phyloP scores from a whole-genome alignment of 2,113 vertebrate species.

The Oplegnathus fasciatus region DNA sequence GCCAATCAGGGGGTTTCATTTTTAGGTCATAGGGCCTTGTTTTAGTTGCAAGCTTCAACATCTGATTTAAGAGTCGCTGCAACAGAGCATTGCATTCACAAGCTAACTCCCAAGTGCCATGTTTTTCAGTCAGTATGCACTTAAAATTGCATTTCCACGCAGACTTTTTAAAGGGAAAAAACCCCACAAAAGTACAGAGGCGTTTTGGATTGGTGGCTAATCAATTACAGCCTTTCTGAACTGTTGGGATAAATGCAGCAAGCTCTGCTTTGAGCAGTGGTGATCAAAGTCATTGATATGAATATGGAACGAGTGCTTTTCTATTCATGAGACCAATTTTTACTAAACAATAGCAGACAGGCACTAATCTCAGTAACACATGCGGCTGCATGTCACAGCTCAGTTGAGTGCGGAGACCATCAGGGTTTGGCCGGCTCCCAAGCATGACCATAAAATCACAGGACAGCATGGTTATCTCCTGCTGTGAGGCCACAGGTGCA shows the following conservation, averaged over 20 bases:
- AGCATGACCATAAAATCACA: background rate
- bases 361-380: background rate
- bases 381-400: background rate
- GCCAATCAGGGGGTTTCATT: background rate
- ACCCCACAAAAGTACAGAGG: background rate
- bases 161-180: background rate
- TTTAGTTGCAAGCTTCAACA: background rate
- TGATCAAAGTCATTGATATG: constrained; percentile 10
- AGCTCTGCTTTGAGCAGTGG: background rate
- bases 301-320: background rate
- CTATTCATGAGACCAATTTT: background rate
- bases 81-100: background rate
- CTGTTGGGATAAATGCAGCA: background rate
- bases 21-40: background rate
- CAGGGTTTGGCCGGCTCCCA: background rate
- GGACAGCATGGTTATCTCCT: background rate
- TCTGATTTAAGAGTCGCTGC: background rate
- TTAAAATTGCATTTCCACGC: background rate
- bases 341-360: background rate
- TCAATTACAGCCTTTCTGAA: background rate
- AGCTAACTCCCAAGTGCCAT: background rate
- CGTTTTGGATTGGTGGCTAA: background rate
- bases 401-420: background rate
- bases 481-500: background rate
- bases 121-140: background rate